Evolutionary conservation across 2,888 invertebrate species (phyloP), one percentile per base, ranked within the genome.

Genomic region (Julus scanicus): DNA sequence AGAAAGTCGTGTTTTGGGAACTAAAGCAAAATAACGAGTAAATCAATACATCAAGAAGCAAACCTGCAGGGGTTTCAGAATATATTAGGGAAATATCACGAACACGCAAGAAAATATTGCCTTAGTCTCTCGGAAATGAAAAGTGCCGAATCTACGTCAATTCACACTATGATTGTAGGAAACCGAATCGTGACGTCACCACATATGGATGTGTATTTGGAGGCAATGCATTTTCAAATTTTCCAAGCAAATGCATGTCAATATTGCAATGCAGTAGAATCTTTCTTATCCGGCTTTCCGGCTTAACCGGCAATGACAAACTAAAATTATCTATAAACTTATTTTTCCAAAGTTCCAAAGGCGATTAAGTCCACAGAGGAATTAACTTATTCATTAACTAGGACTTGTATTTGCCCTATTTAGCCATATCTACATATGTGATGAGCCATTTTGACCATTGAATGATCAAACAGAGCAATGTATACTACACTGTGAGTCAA

Each of bases 31-130:
- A 71, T 71, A 71, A 71, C 71, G 71, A 71, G 71, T 20, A 29
- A 71, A 71, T 71, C 71, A 71, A 71, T 71, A 71, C 71, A 71
- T 71, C 29, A 63, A 63, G 71, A 71, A 71, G 71, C 9, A 29
- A 29, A 71, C 20, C 71, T 29, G 20, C 9, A 2, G 29, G 71
- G 71, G 71, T 1, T 29, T 29, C 20, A 2, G 71, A 71, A 71
- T 71, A 29, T 71, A 29, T 71, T 71, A 71, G 20, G 71, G 71
- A 71, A 71, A 71, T 71, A 1, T 20, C 29, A 5, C 5, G n/a
- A 29, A 71, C 57, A 71, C 29, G 71, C 8, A 1, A 71, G 71
- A 71, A 71, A 71, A 71, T 20, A 71, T 4, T 29, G 29, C 71
- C 71, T 53, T 53, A 63, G 57, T 63, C n/a, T 63, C 57, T 8